Evolutionary conservation across 2,888 invertebrate species (phyloP).

Genomic region (Taphrorychus bicolor): DNA sequence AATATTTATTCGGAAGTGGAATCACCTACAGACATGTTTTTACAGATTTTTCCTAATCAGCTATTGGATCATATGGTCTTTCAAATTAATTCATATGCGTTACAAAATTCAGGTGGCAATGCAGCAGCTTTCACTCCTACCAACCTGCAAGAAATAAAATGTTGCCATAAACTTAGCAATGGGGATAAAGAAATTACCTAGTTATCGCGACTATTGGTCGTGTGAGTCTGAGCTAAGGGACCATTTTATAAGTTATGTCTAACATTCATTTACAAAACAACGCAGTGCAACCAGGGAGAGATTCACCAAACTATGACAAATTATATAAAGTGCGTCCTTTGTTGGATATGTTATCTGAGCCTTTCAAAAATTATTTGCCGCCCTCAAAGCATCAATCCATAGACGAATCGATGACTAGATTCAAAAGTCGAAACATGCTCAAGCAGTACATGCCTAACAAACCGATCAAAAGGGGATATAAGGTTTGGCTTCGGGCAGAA

Average conservation of each 20-base stretch:
- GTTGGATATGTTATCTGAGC: constrained; percentile 22
- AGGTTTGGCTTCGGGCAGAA: no score
- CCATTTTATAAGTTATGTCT: constrained; percentile 6
- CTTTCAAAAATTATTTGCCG: constrained; percentile 18
- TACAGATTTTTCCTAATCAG: constrained; percentile 30
- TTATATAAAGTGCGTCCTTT: no score
- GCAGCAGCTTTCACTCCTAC: constrained; percentile 4
- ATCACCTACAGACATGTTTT: constrained; percentile 34
- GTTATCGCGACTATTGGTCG: constrained; percentile 16
- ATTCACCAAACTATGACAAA: no score
- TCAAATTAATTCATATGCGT: constrained; percentile 7
- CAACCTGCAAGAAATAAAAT: constrained; percentile 7
- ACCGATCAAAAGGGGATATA: no score
- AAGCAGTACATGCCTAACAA: constrained; percentile 40
- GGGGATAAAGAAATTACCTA: constrained; percentile 18
- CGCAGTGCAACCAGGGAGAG: background rate
- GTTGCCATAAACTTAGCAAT: constrained; percentile 9
- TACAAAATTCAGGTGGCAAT: constrained; percentile 12
- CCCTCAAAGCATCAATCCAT: constrained; percentile 23
- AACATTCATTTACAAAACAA: constrained; percentile 3
- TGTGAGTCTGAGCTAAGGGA: constrained; percentile 3
- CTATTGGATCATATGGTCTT: constrained; percentile 20
- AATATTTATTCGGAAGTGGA: constrained; percentile 19
- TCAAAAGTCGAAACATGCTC: constrained; percentile 38
- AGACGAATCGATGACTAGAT: constrained; percentile 40